Percentiles rank a stretch among this genome's conserved stretches.
Conservation (phyloP, 2,888 invertebrate species). For the Hesperia comma region DNA sequence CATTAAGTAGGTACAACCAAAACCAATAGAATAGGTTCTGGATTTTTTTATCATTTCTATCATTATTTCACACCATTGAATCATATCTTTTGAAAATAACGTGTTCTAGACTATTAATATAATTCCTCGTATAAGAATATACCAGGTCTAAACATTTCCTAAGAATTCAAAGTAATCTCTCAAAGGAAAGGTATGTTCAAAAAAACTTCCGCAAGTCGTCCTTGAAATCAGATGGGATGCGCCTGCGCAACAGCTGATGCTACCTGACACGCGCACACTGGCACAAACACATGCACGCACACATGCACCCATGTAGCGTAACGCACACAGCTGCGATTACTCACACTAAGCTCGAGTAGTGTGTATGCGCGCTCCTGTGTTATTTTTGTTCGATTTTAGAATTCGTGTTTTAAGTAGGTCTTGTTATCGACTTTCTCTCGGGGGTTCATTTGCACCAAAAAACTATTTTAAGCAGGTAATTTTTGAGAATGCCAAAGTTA, state of each 20-base stretch:
- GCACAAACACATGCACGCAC: constrained; percentile 40
- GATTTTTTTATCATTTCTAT: no score
- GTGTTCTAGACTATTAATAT: background rate
- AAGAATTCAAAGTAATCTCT: constrained; percentile 36
- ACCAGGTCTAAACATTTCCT: constrained; percentile 17
- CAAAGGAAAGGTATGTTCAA: constrained; percentile 39
- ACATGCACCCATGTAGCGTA: constrained; percentile 40
- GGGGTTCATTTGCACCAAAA: background rate
- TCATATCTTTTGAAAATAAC: no score
- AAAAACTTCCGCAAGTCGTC: constrained; percentile 64
- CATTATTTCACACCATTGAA: no score
- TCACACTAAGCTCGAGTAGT: constrained; percentile 37
- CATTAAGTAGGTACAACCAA: no score
- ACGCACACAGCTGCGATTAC: constrained; percentile 12
- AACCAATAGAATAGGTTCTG: no score
- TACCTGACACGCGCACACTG: constrained; percentile 69
- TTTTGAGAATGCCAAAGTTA: background rate
- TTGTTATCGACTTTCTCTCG: constrained; percentile 25
- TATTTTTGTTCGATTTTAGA: constrained; percentile 35
- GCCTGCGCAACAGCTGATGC: constrained; percentile 76
- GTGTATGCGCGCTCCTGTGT: constrained; percentile 26
- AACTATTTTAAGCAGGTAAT: background rate
- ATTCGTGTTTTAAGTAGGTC: constrained; percentile 30
- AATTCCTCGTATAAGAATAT: constrained; percentile 26
- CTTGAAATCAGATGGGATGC: constrained; percentile 82